Evolutionary conservation across 2,797 vertebrate species (phyloP), one percentile per base, ranked within the genome.

Genomic region (Gymnopithys bicolor): DNA sequence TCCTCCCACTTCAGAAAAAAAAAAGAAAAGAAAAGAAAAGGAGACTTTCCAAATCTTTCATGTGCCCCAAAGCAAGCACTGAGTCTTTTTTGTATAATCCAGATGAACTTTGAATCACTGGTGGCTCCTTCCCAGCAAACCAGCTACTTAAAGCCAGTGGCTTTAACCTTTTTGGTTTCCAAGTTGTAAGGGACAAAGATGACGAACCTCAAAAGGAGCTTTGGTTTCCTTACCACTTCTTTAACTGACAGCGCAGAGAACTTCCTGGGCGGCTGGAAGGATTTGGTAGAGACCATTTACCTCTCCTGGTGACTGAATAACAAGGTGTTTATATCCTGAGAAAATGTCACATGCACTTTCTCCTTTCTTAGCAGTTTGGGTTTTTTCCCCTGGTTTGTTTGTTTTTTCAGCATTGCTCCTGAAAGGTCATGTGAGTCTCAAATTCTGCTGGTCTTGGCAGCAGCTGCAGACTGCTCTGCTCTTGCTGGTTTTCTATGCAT

Each of bases 401-500:
- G 27, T 17, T 85, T 80, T 86, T 62, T 32, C 51, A 75, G 62
- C 49, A 6, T 49, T 59, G 60, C 30, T 90, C 7, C 53, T 59
- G 62, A 55, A 82, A 84, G 74, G 37, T 60, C 46, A 51, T 1
- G 0, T 51, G 82, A 71, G 35, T 89, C 88, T 87, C 59, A 70
- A 71, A 39, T 92, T 92, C 71, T 77, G 37, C 82, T 77, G 7
- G 2, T 70, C 59, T 95, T 89, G 73, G 87, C 79, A 80, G 77
- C 45, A 64, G 45, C 64, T 77, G n/a, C 1, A 7, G 60, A 27
- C 28, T 59, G 55, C 78, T 83, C 70, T 5, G 5, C 51, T 78
- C n/a, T 53, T 80, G 32, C 55, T 73, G 87, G 5, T 84, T 88
- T 87, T 32, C 71, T 62, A 1, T 77, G 77, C 8, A 0, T 39